These are phyloP conservation scores for Lophochroa leadbeateri DNA, from an alignment of 2,113 vertebrate genomes.

Conservation along the genomic window DNA sequence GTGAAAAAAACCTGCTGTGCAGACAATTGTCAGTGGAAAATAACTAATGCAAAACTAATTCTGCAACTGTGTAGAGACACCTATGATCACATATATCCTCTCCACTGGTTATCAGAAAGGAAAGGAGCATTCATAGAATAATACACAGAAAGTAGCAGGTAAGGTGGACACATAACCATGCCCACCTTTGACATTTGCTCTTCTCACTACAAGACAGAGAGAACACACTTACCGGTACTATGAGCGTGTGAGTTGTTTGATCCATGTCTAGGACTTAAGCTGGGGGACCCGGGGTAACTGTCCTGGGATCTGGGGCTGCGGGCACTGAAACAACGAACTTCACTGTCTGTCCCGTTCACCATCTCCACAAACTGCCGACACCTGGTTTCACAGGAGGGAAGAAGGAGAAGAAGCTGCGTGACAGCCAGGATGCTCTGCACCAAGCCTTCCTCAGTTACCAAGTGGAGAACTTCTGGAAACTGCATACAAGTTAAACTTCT, in stretches of 20 bases:
- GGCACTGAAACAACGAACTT: constrained; percentile 90
- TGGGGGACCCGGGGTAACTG: constrained; percentile 92
- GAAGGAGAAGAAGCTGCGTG: background rate
- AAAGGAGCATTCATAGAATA: background rate
- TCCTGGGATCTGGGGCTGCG: constrained; percentile 96
- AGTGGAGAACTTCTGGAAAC: background rate
- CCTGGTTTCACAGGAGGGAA: constrained; percentile 63
- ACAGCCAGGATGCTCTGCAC: constrained; percentile 12
- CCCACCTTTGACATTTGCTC: background rate
- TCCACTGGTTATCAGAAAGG: background rate
- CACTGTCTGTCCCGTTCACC: constrained; percentile 98
- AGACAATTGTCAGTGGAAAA: background rate
- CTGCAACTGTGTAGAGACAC: background rate
- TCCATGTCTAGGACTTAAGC: constrained; percentile 89
- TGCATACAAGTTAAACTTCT: background rate
- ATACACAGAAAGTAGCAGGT: background rate
- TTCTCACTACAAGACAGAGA: background rate
- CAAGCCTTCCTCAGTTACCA: background rate
- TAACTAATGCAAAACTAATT: background rate
- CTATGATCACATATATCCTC: background rate
- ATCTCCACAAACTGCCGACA: constrained; percentile 99
- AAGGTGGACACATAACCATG: background rate
- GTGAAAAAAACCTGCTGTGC: background rate
- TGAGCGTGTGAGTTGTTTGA: constrained; percentile 88
- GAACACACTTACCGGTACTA: constrained; percentile 80